Percentiles rank a stretch among this genome's conserved stretches.
These are phyloP conservation scores for Xiphophorus hellerii DNA, from an alignment of 2,113 vertebrate species.

Conservation along the genomic window DNA sequence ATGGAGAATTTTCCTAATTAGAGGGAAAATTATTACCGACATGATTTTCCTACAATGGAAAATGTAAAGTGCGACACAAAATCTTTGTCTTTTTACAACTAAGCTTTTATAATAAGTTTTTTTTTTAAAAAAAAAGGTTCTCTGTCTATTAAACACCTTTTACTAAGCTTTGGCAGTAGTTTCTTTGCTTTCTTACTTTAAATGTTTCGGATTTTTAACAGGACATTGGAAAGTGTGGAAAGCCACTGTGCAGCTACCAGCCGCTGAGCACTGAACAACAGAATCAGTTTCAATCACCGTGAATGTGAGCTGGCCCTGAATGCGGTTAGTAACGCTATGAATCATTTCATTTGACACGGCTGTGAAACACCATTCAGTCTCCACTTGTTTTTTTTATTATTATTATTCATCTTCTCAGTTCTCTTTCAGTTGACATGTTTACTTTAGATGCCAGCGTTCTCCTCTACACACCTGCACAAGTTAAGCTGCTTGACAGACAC, in stretches of 20 bases:
- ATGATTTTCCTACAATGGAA: too few relatives aligned
- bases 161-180: neutral
- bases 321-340: neutral
- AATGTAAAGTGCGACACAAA: too few relatives aligned
- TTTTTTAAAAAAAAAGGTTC: neutral
- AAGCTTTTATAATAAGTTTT: too few relatives aligned
- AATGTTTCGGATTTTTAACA: neutral
- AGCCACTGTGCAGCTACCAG: neutral
- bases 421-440: too few relatives aligned
- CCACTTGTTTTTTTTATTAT: neutral
- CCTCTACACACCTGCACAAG: neutral
- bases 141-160: neutral
- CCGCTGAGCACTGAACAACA: neutral
- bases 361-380: neutral
- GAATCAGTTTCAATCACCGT: neutral
- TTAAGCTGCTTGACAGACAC: neutral
- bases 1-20: too few relatives aligned
- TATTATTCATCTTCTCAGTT: neutral
- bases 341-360: neutral
- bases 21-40: too few relatives aligned
- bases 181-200: neutral
- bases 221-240: neutral
- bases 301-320: neutral
- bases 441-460: neutral
- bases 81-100: too few relatives aligned